Evolutionary conservation across 2,888 invertebrate species (phyloP), one percentile per base, ranked within the genome.

Genomic region (Pseudeuparius sepicola): DNA sequence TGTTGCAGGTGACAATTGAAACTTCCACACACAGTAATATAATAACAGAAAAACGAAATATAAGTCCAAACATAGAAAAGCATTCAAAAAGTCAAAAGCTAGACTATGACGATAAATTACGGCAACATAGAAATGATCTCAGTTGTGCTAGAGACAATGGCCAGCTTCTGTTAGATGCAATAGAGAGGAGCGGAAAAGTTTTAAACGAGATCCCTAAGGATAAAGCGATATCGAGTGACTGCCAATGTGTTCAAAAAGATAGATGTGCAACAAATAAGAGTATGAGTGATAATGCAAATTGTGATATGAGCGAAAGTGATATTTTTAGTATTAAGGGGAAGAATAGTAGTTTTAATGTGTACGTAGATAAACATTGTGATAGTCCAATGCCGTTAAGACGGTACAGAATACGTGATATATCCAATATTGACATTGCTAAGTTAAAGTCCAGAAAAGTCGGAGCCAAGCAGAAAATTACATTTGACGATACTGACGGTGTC

Each of bases 281-380:
- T 52, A 52, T 45, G 37, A 41, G 50, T 61, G 60, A 60, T 60
- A 52, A 46, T 50, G 49, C 42, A 47, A 43, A 45, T 47, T 55
- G 56, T 58, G 55, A 56, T 57, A 57, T 43, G 52, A 55, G 58
- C 53, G 56, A 55, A 53, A 57, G 61, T 61, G 61, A 62, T 62
- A 62, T 51, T 52, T 55, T 50, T 61, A 61, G 55, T 56, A 51
- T 50, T 61, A 62, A 52, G 54, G 50, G 50, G 45, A 57, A 53
- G 46, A 47, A 48, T 48, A 47, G 47, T 48, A 56, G 51, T 47
- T 52, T 53, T 53, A 55, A 50, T 49, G 52, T 56, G 51, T 55
- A 55, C 48, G 43, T 52, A 54, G 55, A 59, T 51, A 54, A 54
- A 48, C 47, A 56, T 55, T 61, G 61, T 61, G 61, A 62, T 63